These are phyloP conservation scores for Oryzaephilus surinamensis DNA, from an alignment of 1,140 invertebrate species.

Conservation along the genomic window DNA sequence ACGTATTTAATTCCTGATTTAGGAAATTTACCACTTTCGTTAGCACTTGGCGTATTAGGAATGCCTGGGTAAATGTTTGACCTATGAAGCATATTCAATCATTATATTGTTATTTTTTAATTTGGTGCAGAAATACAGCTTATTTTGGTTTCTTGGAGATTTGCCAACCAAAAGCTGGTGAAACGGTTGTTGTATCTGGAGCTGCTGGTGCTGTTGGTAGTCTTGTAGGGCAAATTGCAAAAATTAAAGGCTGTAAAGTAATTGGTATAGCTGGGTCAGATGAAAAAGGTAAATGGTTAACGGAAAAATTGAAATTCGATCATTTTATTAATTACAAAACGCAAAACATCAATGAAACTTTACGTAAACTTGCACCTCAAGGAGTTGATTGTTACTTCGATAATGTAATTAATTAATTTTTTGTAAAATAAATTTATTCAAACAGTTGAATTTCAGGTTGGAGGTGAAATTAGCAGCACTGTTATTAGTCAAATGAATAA, in stretches of 20 bases:
- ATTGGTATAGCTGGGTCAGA: slow-evolving; percentile 61
- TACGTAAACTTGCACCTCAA: slow-evolving; percentile 50
- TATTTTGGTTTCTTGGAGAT: slow-evolving; percentile 63
- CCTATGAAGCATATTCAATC: background rate
- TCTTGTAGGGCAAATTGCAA: slow-evolving; percentile 63
- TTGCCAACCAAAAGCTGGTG: slow-evolving; percentile 54
- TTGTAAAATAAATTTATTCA: background rate
- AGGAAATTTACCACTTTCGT: slow-evolving; percentile 38
- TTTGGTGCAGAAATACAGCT: slow-evolving; percentile 40
- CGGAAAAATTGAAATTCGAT: slow-evolving; percentile 52
- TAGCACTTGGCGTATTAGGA: slow-evolving; percentile 24
- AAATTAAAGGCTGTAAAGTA: slow-evolving; percentile 54
- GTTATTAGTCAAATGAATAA: slow-evolving; percentile 51
- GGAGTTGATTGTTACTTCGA: slow-evolving; percentile 64
- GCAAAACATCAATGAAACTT: slow-evolving; percentile 38
- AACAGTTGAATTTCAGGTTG: slow-evolving; percentile 39
- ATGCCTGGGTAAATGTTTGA: slow-evolving; percentile 28
- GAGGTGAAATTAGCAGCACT: slow-evolving; percentile 51
- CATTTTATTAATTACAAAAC: slow-evolving; percentile 62
- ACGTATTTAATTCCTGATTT: slow-evolving; percentile 37
- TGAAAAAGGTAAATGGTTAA: slow-evolving; percentile 57
- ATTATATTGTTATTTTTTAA: background rate
- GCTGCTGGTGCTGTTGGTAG: slow-evolving; percentile 63
- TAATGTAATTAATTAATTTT: slow-evolving; percentile 42
- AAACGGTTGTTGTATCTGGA: slow-evolving; percentile 54